Base-by-base conservation (phyloP, 1,140 invertebrate species). In the Meloidogyne hapla region DNA sequence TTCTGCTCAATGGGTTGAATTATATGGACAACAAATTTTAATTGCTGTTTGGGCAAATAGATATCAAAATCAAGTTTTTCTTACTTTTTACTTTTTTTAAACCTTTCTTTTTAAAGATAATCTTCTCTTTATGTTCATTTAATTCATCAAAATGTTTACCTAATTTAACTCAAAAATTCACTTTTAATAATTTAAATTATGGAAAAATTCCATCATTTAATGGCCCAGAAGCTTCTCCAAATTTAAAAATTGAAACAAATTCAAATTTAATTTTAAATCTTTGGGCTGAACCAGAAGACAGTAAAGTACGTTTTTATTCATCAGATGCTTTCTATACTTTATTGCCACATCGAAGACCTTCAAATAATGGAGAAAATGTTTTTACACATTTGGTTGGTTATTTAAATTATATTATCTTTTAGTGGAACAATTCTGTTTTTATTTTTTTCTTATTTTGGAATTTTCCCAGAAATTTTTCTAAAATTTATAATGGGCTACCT, bases 21-120 rank as follows among this genome's bases (percentile, higher is more conserved):
- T 81, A 3, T 74, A 84, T 69, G 78, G 72, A 13, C 62, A 77
- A 18, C 79, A 83, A 25, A 65, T 78, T 23, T 71, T 86, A n/a
- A 69, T 83, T 12, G 82, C 80, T 10, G 80, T 85, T 3, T 86
- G 83, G 80, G 74, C 86, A 8, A 86, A 86, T 75, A 77, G 85
- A 13, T 86, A 74, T 48, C 81, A 82, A 63, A 79, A 82, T 63
- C 71, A 73, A 21, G 71, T 73, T 18, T 26, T 6, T 21, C 15
- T 28, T 8, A 63, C 5, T 26, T 13, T 48, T 45, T 70, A 23
- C n/a, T 18, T 3, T 62, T 70, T 70, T 8, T 12, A 13, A 38
- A 40, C 3, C 15, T 68, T 68, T 1, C 38, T 12, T 15, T 13
- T 18, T 21, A 48, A 61, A 73, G 61, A 56, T 78, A 23, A 82